Evolutionary conservation across 2,888 invertebrate species (phyloP), one percentile per base, ranked within the genome.

Genomic region (Tanytarsus gracilentus): DNA sequence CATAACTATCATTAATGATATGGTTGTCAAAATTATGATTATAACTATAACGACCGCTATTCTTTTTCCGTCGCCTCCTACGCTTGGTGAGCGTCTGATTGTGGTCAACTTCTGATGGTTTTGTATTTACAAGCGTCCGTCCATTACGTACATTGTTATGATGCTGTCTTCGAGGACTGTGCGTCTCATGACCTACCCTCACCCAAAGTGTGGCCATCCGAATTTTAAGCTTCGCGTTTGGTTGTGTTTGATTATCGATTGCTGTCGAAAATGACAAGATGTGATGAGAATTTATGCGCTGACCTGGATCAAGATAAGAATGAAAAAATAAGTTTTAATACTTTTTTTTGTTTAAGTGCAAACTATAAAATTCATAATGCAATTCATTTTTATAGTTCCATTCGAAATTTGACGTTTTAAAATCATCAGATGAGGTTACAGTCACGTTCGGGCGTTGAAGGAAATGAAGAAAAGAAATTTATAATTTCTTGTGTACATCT

Each of bases 231-330:
- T 84, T 85, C 66, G 69, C 71, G n/a, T 67, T 67, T 51, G 66
- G 63, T 36, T 68, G 66, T n/a, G 61, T 53, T 21, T 70, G 68
- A 11, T 68, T 67, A 62, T 83, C 82, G 65, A 79, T 78, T 64
- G 83, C 81, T 68, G 87, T 82, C 61, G 87, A 82, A 76, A 93
- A 93, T 73, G 92, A 90, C 66, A 93, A 79, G 67, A 92, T 77
- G 62, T 87, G 83, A 73, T 92, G 91, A 56, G 88, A 87, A 71
- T 91, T 91, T 68, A 90, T 78, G 69, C 84, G 83, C 66, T 83
- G 83, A 68, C 92, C 92, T 92, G 78, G 71, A 69, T 44, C 23
- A 52, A 33, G 16, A 29, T 25, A 55, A 25, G 16, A 21, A 26
- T 23, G 39, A 25, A 36, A 33, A 18, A 29, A 27, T 25, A 49